Base-by-base conservation (phyloP, 2,888 invertebrate genomes). In the Monopis laevigella region DNA sequence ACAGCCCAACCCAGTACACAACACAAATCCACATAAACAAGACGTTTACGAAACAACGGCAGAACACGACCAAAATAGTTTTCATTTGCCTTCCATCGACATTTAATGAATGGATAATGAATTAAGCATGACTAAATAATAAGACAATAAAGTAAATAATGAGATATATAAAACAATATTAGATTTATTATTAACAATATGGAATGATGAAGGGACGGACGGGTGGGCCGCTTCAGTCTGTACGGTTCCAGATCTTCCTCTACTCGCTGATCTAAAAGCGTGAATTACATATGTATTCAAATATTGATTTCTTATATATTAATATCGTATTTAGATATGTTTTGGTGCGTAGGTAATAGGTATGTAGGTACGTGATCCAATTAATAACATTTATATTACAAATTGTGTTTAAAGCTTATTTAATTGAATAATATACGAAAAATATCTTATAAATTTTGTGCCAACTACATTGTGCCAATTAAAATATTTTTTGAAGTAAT, bases 11-110 rank as follows among this genome's bases (percentile, higher is more conserved):
- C 57, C 59, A 48, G 21, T 69, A 72, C 77, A 77, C 75, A 74
- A 80, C 78, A 80, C 77, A 80, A 77, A 78, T 77, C 72, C 77
- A 80, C 77, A 77, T 73, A 65, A 74, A 78, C 78, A 77, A 75
- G 75, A 77, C 77, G 75, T 63, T 66, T 57, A 16, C 17, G 64
- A 67, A 59, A 30, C 11, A 30, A 30, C 30, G 13, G 7, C 30
- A 30, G 13, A n/a, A 73, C 66, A 75, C 80, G 80, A 80, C 80
- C 80, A 80, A 80, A 80, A 80, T 80, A 70, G 80, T 78, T 80
- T 80, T 75, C 19, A 19, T 40, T 8, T 40, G 17, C 17, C 11
- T 30, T 19, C 11, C 40, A 29, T 29, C 40, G 30, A 32, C 12
- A 21, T 16, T 34, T 34, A 39, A 16, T 29, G 24, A n/a, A n/a